Percentiles rank a stretch among this genome's conserved stretches.
Evolutionary conservation across 23 tunicate genomes (phyloP).

Genomic region (Ascidia mentula): DNA sequence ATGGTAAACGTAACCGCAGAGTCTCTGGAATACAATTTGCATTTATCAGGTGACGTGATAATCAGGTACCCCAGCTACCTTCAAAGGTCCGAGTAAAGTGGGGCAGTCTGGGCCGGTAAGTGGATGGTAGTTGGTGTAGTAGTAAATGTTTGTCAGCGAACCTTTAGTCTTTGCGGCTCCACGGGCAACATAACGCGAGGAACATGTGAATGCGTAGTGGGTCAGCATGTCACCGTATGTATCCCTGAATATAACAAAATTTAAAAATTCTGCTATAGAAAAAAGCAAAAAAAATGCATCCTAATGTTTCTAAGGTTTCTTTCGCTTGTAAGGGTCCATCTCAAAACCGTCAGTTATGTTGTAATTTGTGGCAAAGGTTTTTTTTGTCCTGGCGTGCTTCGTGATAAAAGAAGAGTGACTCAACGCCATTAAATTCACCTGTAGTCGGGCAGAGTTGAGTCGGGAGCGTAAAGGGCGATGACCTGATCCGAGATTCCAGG

Average conservation of each 20-base stretch:
- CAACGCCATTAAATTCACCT: constrained; percentile 22
- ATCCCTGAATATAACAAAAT: constrained; percentile 17
- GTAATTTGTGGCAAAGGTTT: no score
- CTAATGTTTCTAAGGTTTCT: no score
- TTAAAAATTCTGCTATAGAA: no score
- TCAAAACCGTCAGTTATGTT: neutral
- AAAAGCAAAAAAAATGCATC: no score
- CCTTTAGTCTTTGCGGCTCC: constrained; percentile 34
- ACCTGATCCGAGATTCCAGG: constrained; percentile 56
- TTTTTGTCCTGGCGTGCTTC: no score
- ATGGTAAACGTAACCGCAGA: constrained; percentile 64
- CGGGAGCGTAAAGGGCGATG: constrained; percentile 57
- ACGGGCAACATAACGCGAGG: constrained; percentile 54
- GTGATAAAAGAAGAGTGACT: neutral
- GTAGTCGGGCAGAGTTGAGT: constrained; percentile 57
- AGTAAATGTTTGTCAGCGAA: constrained; percentile 28
- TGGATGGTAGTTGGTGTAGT: constrained; percentile 68
- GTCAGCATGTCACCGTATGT: constrained; percentile 66
- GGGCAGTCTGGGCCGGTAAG: constrained; percentile 58
- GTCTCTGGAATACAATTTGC: constrained; percentile 25
- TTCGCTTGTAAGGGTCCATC: neutral
- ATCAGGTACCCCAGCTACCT: no score
- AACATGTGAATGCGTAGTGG: constrained; percentile 72
- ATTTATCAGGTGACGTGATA: no score
- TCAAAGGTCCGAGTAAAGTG: constrained; percentile 43